A percentile compares a stretch with the other conserved stretches of the same genome.
Evolutionary conservation across 2,888 invertebrate genomes (phyloP).

Genomic region (Eueremaeus valkanovi): DNA sequence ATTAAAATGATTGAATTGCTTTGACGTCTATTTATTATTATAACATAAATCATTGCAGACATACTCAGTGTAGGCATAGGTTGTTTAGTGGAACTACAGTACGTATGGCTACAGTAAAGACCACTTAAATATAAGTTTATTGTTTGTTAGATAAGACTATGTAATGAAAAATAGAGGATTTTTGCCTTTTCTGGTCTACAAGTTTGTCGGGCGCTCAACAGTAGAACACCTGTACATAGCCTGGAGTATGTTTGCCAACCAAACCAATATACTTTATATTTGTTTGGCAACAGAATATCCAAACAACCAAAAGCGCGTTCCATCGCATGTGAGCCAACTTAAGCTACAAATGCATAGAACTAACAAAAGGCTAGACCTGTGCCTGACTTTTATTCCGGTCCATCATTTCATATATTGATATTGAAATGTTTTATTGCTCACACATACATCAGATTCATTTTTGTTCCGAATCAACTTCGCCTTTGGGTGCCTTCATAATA

Average conservation of each 20-base stretch:
- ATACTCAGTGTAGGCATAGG: too few relatives aligned
- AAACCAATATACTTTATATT: background rate
- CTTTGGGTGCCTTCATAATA: background rate
- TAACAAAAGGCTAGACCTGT: background rate
- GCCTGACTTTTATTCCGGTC: background rate
- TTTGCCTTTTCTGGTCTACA: too few relatives aligned
- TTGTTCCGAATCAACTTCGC: background rate
- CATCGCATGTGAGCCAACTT: background rate
- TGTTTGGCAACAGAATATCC: conserved; percentile 2
- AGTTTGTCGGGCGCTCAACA: too few relatives aligned
- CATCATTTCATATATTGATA: background rate
- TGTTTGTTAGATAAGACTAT: too few relatives aligned
- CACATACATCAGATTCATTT: too few relatives aligned
- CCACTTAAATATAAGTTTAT: too few relatives aligned
- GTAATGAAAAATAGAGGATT: too few relatives aligned
- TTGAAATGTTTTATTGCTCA: background rate
- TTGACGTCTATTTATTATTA: too few relatives aligned
- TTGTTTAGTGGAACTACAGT: too few relatives aligned
- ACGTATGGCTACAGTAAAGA: too few relatives aligned
- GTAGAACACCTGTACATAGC: conserved; percentile 13
- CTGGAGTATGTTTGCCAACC: background rate
- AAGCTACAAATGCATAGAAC: background rate
- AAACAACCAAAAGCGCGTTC: background rate
- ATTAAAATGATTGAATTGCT: too few relatives aligned
- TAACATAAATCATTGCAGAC: too few relatives aligned